Evolutionary conservation across 2,888 invertebrate species (phyloP), one percentile per base, ranked within the genome.

Genomic region (Mesochorus sp.): DNA sequence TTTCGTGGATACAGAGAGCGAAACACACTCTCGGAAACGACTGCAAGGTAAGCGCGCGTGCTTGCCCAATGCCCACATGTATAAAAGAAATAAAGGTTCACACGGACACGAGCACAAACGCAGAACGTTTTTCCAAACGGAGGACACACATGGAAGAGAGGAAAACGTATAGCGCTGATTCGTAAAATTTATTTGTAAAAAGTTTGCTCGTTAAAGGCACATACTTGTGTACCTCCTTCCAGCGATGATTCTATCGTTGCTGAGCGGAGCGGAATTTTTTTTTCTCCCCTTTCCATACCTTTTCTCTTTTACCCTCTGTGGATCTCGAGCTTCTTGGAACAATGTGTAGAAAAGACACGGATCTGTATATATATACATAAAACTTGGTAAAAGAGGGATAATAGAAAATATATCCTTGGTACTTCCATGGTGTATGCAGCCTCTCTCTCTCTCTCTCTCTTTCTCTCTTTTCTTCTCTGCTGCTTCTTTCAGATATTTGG

Each of bases 191-290:
- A 80, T 80, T 80, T 73, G 49, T 59, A 55, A 57, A 74, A 80
- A 80, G 76, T 80, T 80, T 77, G 34, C 76, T 80, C 80, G 76
- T 80, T 80, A 80, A 73, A 76, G 66, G 62, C 76, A 68, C 68
- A 71, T 51, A 66, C 74, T 74, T 62, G 39, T 64, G 26, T 5
- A 66, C 34, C 37, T 53, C 62, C 17, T 62, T 6, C 14, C 55
- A 14, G 28, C 47, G 55, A 67, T 74, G 53, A 51, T 67, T 74
- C 19, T 53, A 51, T 53, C 49, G 37, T 42, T 61, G 49, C 61
- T 51, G 51, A n/a, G n/a, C 42, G 31, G 4, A 57, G 37, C 39
- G 14, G 12, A 28, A 24, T 19, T 39, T 42, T 51, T n/a, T 47
- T 31, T 47, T 47, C 47, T 55, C 47, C 14, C 12, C 17, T 14